Conservation (phyloP, 2,797 vertebrate species). For the Characodon lateralis region DNA sequence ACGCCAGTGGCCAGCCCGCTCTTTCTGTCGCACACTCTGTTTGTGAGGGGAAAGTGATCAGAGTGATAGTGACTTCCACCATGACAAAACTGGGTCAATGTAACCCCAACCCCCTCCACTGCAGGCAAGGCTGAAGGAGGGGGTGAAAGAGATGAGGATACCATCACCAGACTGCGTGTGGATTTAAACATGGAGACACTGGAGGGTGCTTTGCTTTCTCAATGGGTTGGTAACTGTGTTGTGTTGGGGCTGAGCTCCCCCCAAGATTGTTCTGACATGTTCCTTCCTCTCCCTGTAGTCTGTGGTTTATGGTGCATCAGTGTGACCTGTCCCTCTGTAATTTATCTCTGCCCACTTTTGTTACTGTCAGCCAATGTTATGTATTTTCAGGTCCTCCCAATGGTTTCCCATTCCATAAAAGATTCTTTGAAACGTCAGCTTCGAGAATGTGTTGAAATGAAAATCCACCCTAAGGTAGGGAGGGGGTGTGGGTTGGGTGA, state of each 20-base stretch:
- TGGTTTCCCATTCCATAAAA: conserved; percentile 30
- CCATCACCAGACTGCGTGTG: conserved; percentile 73
- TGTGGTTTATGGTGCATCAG: conserved; percentile 65
- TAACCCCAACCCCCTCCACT: conserved; percentile 81
- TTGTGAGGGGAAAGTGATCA: conserved; percentile 78
- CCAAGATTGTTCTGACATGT: conserved; percentile 52
- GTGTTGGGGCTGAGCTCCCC: conserved; percentile 50
- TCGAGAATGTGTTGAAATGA: conserved; percentile 23
- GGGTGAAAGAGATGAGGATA: conserved; percentile 72
- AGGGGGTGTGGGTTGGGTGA: background rate
- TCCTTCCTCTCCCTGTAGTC: conserved; percentile 50
- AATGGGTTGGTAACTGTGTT: conserved; percentile 73
- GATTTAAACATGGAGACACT: conserved; percentile 75
- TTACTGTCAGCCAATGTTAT: conserved; percentile 49
- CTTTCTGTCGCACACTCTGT: conserved; percentile 55
- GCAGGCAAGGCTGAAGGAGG: conserved; percentile 80
- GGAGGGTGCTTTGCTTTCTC: conserved; percentile 67
- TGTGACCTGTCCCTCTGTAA: conserved; percentile 64
- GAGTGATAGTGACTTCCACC: conserved; percentile 82
- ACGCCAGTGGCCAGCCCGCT: conserved; percentile 62
- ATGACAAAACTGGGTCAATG: conserved; percentile 86
- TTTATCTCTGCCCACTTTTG: conserved; percentile 44
- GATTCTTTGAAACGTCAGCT: conserved; percentile 21
- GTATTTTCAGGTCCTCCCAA: conserved; percentile 32
- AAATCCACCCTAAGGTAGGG: conserved; percentile 35